Base-by-base conservation (phyloP, 2,797 vertebrate genomes). In the Gadopsis marmoratus region DNA sequence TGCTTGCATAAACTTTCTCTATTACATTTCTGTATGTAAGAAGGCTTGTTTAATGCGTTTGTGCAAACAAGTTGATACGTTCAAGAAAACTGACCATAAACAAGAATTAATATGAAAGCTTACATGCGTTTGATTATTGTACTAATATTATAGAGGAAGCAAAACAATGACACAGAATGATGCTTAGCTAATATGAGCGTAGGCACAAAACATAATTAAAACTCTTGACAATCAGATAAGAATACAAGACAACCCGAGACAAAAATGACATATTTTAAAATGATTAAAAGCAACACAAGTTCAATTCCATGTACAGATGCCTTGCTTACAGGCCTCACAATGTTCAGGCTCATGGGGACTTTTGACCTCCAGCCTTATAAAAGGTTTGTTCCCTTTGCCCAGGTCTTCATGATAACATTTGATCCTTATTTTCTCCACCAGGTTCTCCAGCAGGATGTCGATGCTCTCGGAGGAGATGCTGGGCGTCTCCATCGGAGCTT, bases 321-420 rank as follows among this genome's bases (percentile, higher is more conserved):
- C 88, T 16, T n/a, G 3, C 2, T 5, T 63, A 60, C 94, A 95
- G 61, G 74, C 94, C 79, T 95, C 93, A 81, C 95, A 95, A 19
- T 94, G 93, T 3, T 0, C 0, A 0, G 59, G 86, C 88, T 95
- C 92, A 59, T 95, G 95, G 0, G 94, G 94, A 29, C 74, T 93
- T 0, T 89, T 79, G 13, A 92, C 87, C 0, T 66, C 80, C 2
- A 26, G 2, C 4, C 41, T 41, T 7, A 2, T 3, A 2, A 47
- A 73, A 1, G 7, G 0, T 19, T 5, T 61, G 0, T 35, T 4
- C 0, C 0, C 6, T 26, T 37, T 0, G 0, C 60, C 86, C 4
- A 66, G 35, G 1, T 82, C 0, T 68, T 93, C 74, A 10, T 70
- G 1, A 67, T 95, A 95, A 73, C 92, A 95, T 68, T 93, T 94